phyloP scores from a whole-genome alignment of 2,888 invertebrate genomes.

The Drosophila colorata region DNA sequence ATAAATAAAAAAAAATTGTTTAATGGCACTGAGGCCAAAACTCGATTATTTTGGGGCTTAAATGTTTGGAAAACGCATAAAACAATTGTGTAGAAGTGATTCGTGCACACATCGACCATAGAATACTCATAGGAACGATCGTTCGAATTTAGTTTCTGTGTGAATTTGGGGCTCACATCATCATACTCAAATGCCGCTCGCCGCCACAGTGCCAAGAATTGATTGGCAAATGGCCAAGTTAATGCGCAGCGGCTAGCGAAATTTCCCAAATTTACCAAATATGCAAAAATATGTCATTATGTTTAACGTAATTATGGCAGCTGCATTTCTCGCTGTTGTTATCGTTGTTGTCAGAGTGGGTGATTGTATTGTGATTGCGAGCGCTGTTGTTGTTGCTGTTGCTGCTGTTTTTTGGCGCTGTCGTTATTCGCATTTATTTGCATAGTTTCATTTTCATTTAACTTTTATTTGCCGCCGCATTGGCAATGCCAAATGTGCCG shows the following conservation, averaged over 20 bases:
- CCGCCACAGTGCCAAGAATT: too few relatives aligned
- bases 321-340: neutral
- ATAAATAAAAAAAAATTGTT: neutral
- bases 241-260: too few relatives aligned
- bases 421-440: constrained; percentile 56
- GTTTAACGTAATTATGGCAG: constrained; percentile 1
- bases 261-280: neutral
- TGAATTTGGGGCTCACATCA: too few relatives aligned
- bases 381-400: constrained; percentile 8
- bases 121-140: too few relatives aligned
- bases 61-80: too few relatives aligned
- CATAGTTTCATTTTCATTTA: constrained; percentile 72
- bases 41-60: neutral
- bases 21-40: neutral
- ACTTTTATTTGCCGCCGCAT: constrained; percentile 62
- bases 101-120: too few relatives aligned
- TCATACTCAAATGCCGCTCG: too few relatives aligned
- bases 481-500: constrained; percentile 41
- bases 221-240: neutral
- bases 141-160: too few relatives aligned
- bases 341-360: neutral
- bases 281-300: constrained; percentile 16
- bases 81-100: too few relatives aligned
- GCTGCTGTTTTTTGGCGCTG: neutral
- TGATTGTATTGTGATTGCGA: constrained; percentile 8